A percentile compares a stretch with the other conserved stretches of the same genome.
These are phyloP conservation scores for Lasioglossum malachurum DNA, from an alignment of 2,888 invertebrate genomes.

Conservation along the genomic window DNA sequence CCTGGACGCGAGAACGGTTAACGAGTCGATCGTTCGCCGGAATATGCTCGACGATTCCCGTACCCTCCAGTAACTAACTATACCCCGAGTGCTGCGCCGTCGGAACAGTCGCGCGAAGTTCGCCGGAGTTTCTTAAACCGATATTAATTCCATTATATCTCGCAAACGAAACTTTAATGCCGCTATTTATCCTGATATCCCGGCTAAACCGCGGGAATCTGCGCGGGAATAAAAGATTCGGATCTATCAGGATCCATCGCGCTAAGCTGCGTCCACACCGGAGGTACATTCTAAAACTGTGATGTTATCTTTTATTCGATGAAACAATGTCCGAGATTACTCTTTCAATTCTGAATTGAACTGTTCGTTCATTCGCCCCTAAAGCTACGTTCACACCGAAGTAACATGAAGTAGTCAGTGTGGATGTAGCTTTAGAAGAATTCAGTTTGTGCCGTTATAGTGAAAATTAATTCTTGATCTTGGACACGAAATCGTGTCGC, in stretches of 20 bases:
- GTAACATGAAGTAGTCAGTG: no score
- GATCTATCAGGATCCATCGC: background rate
- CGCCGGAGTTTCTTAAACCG: constrained; percentile 1
- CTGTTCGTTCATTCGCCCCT: no score
- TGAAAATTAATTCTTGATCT: no score
- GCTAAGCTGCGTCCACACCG: background rate
- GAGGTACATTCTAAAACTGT: background rate
- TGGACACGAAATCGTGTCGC: no score
- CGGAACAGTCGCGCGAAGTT: background rate
- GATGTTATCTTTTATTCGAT: no score
- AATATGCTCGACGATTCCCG: background rate
- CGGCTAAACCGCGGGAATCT: background rate
- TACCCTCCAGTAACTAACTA: background rate
- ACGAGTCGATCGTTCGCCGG: background rate
- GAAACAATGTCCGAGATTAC: no score
- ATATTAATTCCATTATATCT: constrained; percentile 5
- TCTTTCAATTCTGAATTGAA: no score
- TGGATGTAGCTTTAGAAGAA: no score
- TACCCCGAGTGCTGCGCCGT: background rate
- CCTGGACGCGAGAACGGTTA: background rate
- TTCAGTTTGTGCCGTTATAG: no score
- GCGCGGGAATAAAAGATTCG: background rate
- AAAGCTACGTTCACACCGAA: no score
- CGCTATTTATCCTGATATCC: background rate
- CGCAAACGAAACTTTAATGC: background rate